Conservation (phyloP, 2,797 vertebrate species). For the Emydoidea blandingii region DNA sequence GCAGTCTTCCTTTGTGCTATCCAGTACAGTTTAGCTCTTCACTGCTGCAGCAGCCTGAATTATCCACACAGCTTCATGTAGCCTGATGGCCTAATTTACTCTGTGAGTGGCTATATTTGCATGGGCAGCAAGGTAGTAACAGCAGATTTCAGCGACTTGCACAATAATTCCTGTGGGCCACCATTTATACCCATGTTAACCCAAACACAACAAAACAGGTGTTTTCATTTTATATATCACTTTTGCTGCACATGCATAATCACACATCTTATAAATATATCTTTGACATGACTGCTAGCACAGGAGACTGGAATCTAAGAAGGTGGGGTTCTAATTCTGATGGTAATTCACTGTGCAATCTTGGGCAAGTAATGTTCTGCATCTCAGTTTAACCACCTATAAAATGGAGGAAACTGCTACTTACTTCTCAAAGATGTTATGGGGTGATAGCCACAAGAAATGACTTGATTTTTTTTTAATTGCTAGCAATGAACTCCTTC, state of each 20-base stretch:
- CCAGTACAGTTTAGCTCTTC: constrained; percentile 31
- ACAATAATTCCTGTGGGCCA: not conserved
- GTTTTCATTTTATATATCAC: not conserved
- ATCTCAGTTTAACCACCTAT: not conserved
- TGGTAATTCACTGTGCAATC: not conserved
- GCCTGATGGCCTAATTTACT: constrained; percentile 24
- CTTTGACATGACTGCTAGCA: not conserved
- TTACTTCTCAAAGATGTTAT: not conserved
- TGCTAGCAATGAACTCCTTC: accelerated
- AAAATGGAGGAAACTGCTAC: not conserved
- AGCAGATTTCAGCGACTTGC: not conserved
- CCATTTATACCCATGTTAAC: constrained; percentile 13
- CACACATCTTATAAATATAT: not conserved
- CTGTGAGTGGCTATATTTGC: not conserved
- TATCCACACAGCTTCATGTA: accelerated
- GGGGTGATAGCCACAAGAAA: not conserved
- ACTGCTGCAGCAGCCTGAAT: not conserved
- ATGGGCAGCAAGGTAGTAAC: not conserved
- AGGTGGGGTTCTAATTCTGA: not conserved
- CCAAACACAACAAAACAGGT: not conserved
- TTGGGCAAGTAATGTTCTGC: not conserved
- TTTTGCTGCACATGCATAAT: constrained; percentile 6
- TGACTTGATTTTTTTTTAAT: not conserved
- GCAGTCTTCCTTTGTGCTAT: not conserved
- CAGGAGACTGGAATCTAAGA: not conserved